Base-by-base conservation (phyloP, 2,113 vertebrate genomes). In the Pimephales promelas region DNA sequence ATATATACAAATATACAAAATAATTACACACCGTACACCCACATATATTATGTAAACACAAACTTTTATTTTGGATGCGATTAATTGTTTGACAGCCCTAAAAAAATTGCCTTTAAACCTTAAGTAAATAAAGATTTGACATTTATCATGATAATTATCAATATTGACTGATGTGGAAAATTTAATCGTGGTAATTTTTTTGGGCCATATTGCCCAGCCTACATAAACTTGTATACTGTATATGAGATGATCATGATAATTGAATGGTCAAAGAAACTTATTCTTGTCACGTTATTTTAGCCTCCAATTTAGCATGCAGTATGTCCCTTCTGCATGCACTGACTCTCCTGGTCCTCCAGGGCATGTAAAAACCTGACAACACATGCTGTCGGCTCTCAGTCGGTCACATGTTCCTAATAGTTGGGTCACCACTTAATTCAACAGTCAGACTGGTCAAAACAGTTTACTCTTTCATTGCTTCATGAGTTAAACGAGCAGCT, bases 211-310 rank as follows among this genome's bases (percentile, higher is more conserved):
- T 8, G 40, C 40, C 40, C 40, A 40, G 40, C 40, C 40, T 40
- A 40, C 40, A 40, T 40, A 10, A 40, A 10, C 8, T 40, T 40
- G 1, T 10, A 10, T 40, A 62, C 10, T 9, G 2, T 40, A 62
- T 18, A 49, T 47, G 24, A 81, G 31, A 75, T 66, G 10, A 81
- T 43, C 68, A 24, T 79, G 56, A 49, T 79, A 47, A 56, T 72
- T 74, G 26, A 62, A 36, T 28, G n/a, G 84, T 18, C 16, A 26
- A 40, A 76, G 18, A 71, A 59, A 31, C 31, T 24, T 2, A 22
- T 59, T 20, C 18, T 28, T 0, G 40, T 82, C 61, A 18, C 5
- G 0, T 79, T 62, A 59, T 47, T 24, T 14, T 43, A 54, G 9
- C n/a, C 10, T 45, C 14, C 49, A 36, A 34, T 20, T 72, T 20